Conservation (phyloP, 2,113 vertebrate genomes). For the Pterocles burchelli region DNA sequence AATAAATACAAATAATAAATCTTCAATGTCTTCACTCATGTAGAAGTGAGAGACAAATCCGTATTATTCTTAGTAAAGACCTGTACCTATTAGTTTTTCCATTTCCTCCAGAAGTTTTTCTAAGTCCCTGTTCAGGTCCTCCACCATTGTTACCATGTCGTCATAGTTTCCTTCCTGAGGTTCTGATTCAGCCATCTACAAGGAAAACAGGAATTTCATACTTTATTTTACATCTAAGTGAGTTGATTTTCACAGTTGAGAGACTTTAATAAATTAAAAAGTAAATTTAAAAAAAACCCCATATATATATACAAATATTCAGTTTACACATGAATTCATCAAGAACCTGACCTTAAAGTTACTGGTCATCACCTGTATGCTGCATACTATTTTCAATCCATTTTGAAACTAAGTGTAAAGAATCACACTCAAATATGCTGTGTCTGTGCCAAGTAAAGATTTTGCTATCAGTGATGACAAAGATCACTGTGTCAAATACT, state of each 20-base stretch:
- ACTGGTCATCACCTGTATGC: not conserved
- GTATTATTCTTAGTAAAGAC: not conserved
- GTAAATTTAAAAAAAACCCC: too few species aligned
- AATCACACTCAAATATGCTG: not conserved
- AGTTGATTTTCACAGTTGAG: not conserved
- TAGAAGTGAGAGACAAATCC: not conserved
- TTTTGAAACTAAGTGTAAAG: not conserved
- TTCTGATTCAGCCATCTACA: constrained; percentile 74
- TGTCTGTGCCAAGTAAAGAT: not conserved
- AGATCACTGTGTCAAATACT: not conserved
- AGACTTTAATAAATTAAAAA: too few species aligned
- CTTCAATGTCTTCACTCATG: not conserved
- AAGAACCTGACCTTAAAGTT: not conserved
- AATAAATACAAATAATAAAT: not conserved
- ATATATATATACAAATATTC: not conserved
- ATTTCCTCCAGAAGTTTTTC: constrained; percentile 75
- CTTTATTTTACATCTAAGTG: not conserved
- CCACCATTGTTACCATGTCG: constrained; percentile 39
- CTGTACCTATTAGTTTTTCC: constrained; percentile 77
- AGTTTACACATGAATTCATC: not conserved
- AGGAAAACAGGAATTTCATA: not conserved
- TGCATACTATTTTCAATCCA: not conserved
- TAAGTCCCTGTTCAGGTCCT: constrained; percentile 66
- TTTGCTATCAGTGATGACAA: not conserved
- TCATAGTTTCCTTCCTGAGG: constrained; percentile 45